A percentile compares a stretch with the other conserved stretches of the same genome.
These are phyloP conservation scores for Leptonema lineaticorne DNA, from an alignment of 1,140 invertebrate genomes.

Conservation along the genomic window DNA sequence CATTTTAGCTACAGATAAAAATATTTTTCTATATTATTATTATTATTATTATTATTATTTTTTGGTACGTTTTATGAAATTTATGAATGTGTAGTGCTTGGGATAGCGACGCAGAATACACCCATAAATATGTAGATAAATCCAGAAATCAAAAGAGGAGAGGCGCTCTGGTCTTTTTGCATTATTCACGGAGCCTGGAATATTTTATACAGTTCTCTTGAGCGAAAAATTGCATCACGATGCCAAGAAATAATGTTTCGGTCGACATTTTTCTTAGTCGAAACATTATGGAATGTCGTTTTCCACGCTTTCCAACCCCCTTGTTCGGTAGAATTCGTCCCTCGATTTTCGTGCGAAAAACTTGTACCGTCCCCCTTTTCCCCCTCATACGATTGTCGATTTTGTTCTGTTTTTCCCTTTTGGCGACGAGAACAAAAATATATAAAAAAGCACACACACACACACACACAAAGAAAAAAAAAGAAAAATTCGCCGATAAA, in stretches of 20 bases:
- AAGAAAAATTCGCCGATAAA: neutral
- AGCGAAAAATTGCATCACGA: slow-evolving; percentile 15
- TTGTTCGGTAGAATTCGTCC: too few species aligned
- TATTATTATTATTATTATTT: neutral
- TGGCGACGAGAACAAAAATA: too few species aligned
- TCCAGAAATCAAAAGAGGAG: slow-evolving; percentile 1
- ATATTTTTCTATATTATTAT: neutral
- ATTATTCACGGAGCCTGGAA: slow-evolving; percentile 4
- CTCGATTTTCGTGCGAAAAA: too few species aligned
- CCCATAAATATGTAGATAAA: neutral
- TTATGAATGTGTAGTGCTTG: neutral
- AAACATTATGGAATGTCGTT: neutral
- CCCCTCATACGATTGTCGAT: too few species aligned
- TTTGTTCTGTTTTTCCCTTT: too few species aligned
- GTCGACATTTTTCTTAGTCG: slow-evolving; percentile 11
- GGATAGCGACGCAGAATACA: neutral
- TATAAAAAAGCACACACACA: too few species aligned
- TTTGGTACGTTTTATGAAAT: too few species aligned
- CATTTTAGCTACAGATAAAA: neutral
- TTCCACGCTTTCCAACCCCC: neutral
- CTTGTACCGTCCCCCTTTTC: neutral
- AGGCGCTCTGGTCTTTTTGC: neutral
- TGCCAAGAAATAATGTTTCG: slow-evolving; percentile 17
- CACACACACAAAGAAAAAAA: too few species aligned
- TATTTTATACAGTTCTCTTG: slow-evolving; percentile 15